Conservation (phyloP, 2,888 invertebrate species). For the Notodonta ziczac region DNA sequence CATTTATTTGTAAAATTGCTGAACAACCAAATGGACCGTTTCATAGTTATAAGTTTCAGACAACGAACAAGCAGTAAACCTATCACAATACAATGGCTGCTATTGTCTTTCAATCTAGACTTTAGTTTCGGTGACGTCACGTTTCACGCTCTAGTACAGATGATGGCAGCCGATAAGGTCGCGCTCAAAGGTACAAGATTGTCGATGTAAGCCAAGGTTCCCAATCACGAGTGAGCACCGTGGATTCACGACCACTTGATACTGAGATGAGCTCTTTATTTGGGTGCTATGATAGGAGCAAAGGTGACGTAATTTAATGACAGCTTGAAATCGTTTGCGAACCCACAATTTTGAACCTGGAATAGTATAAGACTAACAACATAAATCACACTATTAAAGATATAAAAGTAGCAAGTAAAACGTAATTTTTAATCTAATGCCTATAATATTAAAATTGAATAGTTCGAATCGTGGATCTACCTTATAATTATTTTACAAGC, state of each 20-base stretch:
- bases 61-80: slow-evolving; percentile 17
- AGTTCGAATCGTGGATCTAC: no score
- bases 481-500: no score
- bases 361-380: no score
- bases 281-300: background rate
- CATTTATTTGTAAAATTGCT: no score
- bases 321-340: no score
- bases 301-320: no score
- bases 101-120: slow-evolving; percentile 1
- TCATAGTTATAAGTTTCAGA: slow-evolving; percentile 5
- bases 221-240: background rate
- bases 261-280: background rate
- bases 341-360: no score
- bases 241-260: background rate
- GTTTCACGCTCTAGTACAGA: slow-evolving; percentile 8
- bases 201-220: slow-evolving; percentile 9
- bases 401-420: no score
- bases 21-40: no score
- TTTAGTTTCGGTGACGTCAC: slow-evolving; percentile 4
- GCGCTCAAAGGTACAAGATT: slow-evolving; percentile 2
- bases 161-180: slow-evolving; percentile 8
- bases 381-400: no score
- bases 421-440: no score
- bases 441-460: no score
- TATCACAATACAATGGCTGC: slow-evolving; percentile 2